These are phyloP conservation scores for Microtus richardsoni DNA, from an alignment of 2,113 vertebrate genomes.

Conservation along the genomic window DNA sequence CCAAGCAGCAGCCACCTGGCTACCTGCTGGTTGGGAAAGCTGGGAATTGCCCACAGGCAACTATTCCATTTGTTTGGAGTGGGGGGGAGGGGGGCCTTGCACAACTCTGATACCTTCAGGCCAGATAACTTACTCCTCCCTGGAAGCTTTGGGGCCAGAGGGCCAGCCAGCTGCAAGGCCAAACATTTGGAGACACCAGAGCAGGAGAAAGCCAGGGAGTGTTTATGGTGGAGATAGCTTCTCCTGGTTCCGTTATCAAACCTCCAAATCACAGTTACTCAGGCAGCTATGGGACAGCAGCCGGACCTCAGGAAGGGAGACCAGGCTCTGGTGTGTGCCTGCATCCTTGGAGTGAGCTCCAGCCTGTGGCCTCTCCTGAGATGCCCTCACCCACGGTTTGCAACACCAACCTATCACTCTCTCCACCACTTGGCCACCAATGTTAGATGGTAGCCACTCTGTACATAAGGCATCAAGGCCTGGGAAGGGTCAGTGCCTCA, in stretches of 20 bases:
- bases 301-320: neutral
- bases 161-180: neutral
- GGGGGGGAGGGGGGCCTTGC: neutral
- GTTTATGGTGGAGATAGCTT: constrained; percentile 61
- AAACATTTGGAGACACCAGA: neutral
- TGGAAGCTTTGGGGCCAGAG: constrained; percentile 37
- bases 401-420: too few relatives aligned
- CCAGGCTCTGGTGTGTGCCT: neutral
- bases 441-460: neutral
- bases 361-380: neutral
- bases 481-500: neutral
- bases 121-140: neutral
- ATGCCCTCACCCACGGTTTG: neutral
- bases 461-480: neutral
- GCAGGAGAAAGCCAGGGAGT: neutral
- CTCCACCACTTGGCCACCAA: neutral
- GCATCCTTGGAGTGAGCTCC: constrained; percentile 33
- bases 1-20: constrained; percentile 9
- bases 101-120: constrained; percentile 36
- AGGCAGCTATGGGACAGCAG: neutral
- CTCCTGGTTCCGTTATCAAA: constrained; percentile 60
- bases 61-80: constrained; percentile 64
- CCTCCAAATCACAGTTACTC: constrained; percentile 24
- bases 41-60: constrained; percentile 60
- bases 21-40: constrained; percentile 73